Percentiles rank a stretch among this genome's conserved stretches.
phyloP scores from a whole-genome alignment of 2,113 vertebrate genomes.

The Corythaeola cristata region DNA sequence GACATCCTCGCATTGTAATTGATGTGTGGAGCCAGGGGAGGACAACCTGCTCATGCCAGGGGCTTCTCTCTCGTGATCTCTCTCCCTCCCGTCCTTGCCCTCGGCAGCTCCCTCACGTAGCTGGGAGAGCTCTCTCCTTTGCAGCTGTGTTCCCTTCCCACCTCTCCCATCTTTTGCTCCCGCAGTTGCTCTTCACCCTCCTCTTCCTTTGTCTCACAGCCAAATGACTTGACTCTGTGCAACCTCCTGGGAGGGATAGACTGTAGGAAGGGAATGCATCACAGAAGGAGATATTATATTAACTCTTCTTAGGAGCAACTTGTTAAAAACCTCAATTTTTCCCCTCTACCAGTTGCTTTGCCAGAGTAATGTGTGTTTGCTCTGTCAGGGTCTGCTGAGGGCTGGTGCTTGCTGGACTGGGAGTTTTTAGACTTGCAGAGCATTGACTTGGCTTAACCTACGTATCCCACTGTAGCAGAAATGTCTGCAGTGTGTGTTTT shows the following conservation, averaged over 20 bases:
- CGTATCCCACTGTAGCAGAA: not conserved
- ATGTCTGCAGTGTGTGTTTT: slow-evolving; percentile 17
- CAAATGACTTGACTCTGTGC: not conserved
- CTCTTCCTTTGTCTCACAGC: not conserved
- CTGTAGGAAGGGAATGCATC: not conserved
- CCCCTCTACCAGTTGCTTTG: not conserved
- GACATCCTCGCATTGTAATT: accelerated
- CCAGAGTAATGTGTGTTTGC: not conserved
- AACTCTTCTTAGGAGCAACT: not conserved
- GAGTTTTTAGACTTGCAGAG: not conserved
- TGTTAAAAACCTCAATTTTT: slow-evolving; percentile 4
- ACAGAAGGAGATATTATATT: not conserved
- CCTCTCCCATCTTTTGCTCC: not conserved
- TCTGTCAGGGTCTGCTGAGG: not conserved
- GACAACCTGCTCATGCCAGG: not conserved
- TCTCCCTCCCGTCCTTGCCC: not conserved
- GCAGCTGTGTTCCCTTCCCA: not conserved
- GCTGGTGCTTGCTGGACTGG: not conserved
- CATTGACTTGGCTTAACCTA: slow-evolving; percentile 7
- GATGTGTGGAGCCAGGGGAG: not conserved
- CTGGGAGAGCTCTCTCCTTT: not conserved
- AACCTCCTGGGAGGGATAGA: not conserved
- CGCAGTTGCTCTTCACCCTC: not conserved
- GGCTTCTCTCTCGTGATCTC: not conserved
- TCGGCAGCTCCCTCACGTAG: not conserved